phyloP scores from a whole-genome alignment of 2,888 invertebrate species.

The Homarus gammarus region DNA sequence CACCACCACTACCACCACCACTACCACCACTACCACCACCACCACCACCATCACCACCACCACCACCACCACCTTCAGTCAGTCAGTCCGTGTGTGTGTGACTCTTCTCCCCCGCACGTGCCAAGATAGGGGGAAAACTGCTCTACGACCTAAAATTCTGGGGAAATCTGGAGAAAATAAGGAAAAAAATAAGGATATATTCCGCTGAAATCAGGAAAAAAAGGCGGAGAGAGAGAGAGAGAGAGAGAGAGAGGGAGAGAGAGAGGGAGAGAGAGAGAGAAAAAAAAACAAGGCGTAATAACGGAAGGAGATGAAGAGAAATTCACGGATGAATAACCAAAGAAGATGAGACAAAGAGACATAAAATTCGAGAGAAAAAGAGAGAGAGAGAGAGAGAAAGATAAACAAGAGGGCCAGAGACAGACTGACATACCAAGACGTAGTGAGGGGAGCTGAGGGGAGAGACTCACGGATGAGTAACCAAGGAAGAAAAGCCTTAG shows the following conservation, averaged over 20 bases:
- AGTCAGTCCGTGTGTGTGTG: too few relatives aligned
- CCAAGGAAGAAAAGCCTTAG: constrained; percentile 7
- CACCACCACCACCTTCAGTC: too few relatives aligned
- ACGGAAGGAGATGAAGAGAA: not conserved
- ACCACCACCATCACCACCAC: too few relatives aligned
- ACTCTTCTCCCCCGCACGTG: too few relatives aligned
- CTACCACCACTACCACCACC: too few relatives aligned
- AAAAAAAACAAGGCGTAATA: not conserved
- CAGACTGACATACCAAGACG: not conserved
- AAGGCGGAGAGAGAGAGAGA: not conserved
- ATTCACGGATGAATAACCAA: too few relatives aligned
- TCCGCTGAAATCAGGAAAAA: too few relatives aligned
- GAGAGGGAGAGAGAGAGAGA: not conserved
- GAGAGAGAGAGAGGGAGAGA: not conserved
- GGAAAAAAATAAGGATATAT: too few relatives aligned
- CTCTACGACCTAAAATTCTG: too few relatives aligned
- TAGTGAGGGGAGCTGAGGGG: not conserved
- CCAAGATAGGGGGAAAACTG: too few relatives aligned
- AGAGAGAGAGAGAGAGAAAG: constrained; percentile 12
- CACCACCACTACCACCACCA: too few relatives aligned
- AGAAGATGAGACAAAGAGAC: not conserved
- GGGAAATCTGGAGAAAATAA: too few relatives aligned
- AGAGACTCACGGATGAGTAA: not conserved
- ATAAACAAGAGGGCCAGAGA: not conserved
- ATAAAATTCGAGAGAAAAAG: not conserved